Evolutionary conservation across 1,140 invertebrate species (phyloP), one percentile per base, ranked within the genome.

Genomic region (Caerostris darwini): DNA sequence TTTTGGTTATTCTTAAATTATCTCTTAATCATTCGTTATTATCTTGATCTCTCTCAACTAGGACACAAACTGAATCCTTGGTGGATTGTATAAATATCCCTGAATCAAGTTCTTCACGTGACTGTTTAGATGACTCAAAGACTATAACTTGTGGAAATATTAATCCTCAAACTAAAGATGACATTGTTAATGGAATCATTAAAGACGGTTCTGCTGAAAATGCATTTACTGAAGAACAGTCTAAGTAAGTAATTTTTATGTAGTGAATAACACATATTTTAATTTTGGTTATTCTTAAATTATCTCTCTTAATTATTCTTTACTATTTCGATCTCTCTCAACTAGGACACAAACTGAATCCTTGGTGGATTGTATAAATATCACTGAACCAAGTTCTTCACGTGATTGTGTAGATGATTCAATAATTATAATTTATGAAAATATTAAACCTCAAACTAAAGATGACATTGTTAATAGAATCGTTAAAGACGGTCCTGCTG

Each of bases 81-180:
- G n/a, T n/a, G n/a, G n/a, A n/a, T n/a, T n/a, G n/a, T n/a, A n/a
- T n/a, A n/a, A n/a, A n/a, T n/a, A n/a, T n/a, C n/a, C 6, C 77
- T 14, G 53, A 82, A 34, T 12, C n/a, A 50, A 34, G 34, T 19
- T 4, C 12, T 12, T 12, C 3, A 54, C 56, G 6, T 61, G 56
- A 34, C 3, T 83, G 12, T 12, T 4, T 83, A 12, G 19, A 83
- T 83, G 85, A 87, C 3, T 61, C 58, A 10, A 58, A n/a, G 7
- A 12, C 8, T 53, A 88, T 88, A 67, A 3, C 64, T 3, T 88
- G 64, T 88, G 86, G 64, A 67, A 88, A 54, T 53, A 64, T 88
- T 53, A 64, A 17, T 5, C 34, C 34, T 8, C n/a, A 6, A 50
- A 58, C 86, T 50, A 59, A 88, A 58, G 56, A 58, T n/a, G 17